Percentiles rank a stretch among this genome's conserved stretches.
phyloP scores from a whole-genome alignment of 2,797 vertebrate genomes.

The Momotus momota region DNA sequence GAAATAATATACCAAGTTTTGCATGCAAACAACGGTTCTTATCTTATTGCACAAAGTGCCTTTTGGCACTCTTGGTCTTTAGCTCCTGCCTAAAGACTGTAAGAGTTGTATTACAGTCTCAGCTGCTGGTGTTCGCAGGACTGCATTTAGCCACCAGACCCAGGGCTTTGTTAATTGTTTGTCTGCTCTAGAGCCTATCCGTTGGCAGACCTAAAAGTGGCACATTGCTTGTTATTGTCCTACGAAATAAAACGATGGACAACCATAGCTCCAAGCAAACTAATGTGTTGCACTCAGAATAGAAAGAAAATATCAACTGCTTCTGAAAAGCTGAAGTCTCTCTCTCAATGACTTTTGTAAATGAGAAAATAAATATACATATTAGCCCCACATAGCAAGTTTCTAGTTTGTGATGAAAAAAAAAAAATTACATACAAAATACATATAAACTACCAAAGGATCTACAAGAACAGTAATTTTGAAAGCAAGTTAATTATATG shows the following conservation, averaged over 20 bases:
- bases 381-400: neutral
- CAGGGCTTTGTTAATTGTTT: neutral
- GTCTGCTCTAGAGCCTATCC: neutral
- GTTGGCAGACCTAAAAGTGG: neutral
- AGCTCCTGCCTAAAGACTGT: neutral
- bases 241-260: neutral
- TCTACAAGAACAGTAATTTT: neutral
- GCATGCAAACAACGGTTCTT: neutral
- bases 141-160: neutral
- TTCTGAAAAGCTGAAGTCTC: neutral
- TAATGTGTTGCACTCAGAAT: neutral
- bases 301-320: neutral
- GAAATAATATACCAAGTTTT: neutral
- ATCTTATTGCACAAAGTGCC: neutral
- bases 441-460: neutral
- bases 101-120: neutral
- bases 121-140: neutral
- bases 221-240: neutral
- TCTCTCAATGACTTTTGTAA: neutral
- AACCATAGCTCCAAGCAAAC: constrained; percentile 6
- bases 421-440: neutral
- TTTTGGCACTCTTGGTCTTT: neutral
- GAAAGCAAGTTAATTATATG: neutral
- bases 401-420: neutral
- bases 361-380: neutral